These are phyloP conservation scores for Drosophila orosa DNA, from an alignment of 1,140 invertebrate genomes.

Conservation along the genomic window DNA sequence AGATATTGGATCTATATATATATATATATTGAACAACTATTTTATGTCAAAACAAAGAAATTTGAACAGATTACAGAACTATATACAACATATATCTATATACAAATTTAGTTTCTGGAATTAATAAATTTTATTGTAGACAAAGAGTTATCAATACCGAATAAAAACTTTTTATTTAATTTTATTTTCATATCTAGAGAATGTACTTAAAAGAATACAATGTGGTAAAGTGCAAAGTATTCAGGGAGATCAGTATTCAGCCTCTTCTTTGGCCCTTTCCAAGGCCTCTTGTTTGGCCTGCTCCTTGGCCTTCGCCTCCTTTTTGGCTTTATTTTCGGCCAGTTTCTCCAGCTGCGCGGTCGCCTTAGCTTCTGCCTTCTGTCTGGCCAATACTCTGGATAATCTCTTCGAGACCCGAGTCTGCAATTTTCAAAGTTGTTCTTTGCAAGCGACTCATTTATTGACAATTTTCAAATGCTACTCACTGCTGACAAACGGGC, in stretches of 20 bases:
- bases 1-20: conserved; percentile 50
- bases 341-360: not conserved
- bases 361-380: conserved; percentile 6
- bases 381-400: conserved; percentile 7
- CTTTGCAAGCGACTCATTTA: no score
- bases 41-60: conserved; percentile 57
- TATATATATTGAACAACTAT: conserved; percentile 55
- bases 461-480: not conserved
- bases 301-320: not conserved
- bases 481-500: conserved; percentile 13
- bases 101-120: conserved; percentile 80
- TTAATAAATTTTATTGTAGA: conserved; percentile 82
- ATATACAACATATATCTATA: conserved; percentile 79
- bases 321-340: not conserved
- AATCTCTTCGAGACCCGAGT: conserved; percentile 15
- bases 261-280: conserved; percentile 8
- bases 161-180: conserved; percentile 7
- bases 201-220: not conserved
- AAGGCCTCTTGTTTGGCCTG: conserved; percentile 6
- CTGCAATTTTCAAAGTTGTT: not conserved
- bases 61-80: conserved; percentile 60
- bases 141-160: conserved; percentile 49
- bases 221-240: not conserved
- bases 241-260: not conserved
- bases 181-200: not conserved